Percentiles rank a stretch among this genome's conserved stretches.
phyloP scores from a whole-genome alignment of 2,797 vertebrate species.

The Mastacembelus armatus region DNA sequence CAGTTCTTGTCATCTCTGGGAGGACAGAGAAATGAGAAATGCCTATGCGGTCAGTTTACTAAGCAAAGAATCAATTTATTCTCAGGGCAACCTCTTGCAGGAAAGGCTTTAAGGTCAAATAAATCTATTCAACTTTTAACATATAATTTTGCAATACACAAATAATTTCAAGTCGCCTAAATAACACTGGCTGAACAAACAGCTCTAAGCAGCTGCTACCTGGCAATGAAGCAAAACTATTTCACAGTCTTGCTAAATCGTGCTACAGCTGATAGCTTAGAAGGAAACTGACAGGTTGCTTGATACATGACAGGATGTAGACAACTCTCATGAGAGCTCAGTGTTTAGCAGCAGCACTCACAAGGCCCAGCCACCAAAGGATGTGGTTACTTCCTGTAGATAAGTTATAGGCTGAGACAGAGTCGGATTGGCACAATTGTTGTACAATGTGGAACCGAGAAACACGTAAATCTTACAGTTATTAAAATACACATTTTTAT shows the following conservation, averaged over 20 bases:
- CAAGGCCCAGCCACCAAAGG: conserved; percentile 73
- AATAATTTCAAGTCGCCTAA: not conserved
- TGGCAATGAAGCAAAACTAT: conserved; percentile 14
- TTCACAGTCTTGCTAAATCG: not conserved
- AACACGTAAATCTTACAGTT: not conserved
- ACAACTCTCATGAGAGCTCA: conserved; percentile 64
- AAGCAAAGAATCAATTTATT: conserved; percentile 30
- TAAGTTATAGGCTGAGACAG: conserved; percentile 64
- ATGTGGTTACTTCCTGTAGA: conserved; percentile 86
- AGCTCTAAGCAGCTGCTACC: conserved; percentile 7
- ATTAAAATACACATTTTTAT: conserved; percentile 3
- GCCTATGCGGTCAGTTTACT: conserved; percentile 35
- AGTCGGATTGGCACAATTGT: conserved; percentile 40
- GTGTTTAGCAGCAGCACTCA: conserved; percentile 61
- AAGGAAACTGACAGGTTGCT: conserved; percentile 51
- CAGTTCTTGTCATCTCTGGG: conserved; percentile 57
- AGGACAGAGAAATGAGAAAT: conserved; percentile 55
- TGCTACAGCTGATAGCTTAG: conserved; percentile 19
- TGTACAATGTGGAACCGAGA: conserved; percentile 1
- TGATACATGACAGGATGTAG: conserved; percentile 78
- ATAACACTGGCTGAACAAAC: not conserved
- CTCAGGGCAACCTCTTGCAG: conserved; percentile 8
- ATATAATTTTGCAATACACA: not conserved
- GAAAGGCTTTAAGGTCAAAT: conserved; percentile 33
- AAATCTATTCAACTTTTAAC: conserved; percentile 15